A percentile compares a stretch with the other conserved stretches of the same genome.
Conservation (phyloP, 1,140 invertebrate species). For the Lethrus apterus region DNA sequence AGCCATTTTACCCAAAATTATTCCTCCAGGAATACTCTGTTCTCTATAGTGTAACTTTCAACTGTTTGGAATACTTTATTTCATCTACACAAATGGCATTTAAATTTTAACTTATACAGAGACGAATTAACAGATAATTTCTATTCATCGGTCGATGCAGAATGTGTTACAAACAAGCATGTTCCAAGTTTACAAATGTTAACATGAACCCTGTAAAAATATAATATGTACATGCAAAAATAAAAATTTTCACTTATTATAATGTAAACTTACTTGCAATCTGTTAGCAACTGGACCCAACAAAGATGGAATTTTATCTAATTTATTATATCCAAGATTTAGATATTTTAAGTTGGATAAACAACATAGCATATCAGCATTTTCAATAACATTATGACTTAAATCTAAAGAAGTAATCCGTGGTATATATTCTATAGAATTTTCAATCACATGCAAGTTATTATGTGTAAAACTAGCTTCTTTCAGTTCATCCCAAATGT, state of each 20-base stretch:
- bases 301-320: conserved; percentile 49
- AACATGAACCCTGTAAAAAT: too few species aligned
- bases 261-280: conserved; percentile 26
- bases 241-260: neutral
- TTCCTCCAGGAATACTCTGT: too few species aligned
- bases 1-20: too few species aligned
- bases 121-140: too few species aligned
- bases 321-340: conserved; percentile 55
- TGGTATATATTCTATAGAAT: conserved; percentile 50
- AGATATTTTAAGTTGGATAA: conserved; percentile 53
- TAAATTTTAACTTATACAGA: too few species aligned
- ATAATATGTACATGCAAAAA: too few species aligned
- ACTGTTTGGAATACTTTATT: too few species aligned
- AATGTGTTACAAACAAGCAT: too few species aligned
- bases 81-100: too few species aligned
- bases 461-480: conserved; percentile 53
- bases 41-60: too few species aligned
- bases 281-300: conserved; percentile 40
- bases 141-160: too few species aligned
- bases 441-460: conserved; percentile 45
- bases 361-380: conserved; percentile 42
- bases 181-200: too few species aligned
- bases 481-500: conserved; percentile 54
- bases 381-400: conserved; percentile 53
- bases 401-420: conserved; percentile 53